Percentiles rank a stretch among this genome's conserved stretches.
Evolutionary conservation across 2,888 invertebrate species (phyloP).

Genomic region (Drosophila putrida): DNA sequence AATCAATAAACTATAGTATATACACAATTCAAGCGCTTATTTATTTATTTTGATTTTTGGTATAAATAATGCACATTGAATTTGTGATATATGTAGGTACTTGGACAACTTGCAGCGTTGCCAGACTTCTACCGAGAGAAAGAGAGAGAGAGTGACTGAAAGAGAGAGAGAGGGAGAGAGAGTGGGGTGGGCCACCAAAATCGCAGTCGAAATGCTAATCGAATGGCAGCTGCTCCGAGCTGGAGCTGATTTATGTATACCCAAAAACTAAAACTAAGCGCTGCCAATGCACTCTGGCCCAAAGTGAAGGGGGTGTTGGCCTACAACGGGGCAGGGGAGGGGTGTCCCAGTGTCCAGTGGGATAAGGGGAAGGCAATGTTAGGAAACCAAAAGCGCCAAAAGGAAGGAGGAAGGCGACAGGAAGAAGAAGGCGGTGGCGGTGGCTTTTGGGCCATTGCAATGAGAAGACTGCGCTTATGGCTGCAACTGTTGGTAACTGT

Average conservation of each 20-base stretch:
- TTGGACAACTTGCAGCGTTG: background rate
- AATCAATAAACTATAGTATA: too few relatives aligned
- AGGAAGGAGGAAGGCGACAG: too few relatives aligned
- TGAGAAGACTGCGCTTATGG: too few relatives aligned
- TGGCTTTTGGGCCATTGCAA: too few relatives aligned
- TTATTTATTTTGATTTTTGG: background rate
- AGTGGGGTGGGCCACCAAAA: conserved; percentile 6
- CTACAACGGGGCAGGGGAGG: background rate
- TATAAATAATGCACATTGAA: background rate
- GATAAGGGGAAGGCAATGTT: too few relatives aligned
- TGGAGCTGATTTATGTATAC: conserved; percentile 55
- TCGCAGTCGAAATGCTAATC: conserved; percentile 45
- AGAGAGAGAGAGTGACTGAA: too few relatives aligned
- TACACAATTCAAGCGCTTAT: too few relatives aligned
- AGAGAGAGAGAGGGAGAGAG: background rate
- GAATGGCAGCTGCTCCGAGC: conserved; percentile 39
- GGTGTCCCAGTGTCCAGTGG: too few relatives aligned
- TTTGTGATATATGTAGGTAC: background rate
- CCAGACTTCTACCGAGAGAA: background rate
- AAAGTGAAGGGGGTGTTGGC: background rate
- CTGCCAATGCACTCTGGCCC: conserved; percentile 6
- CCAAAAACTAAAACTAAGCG: conserved; percentile 52
- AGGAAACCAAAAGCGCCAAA: too few relatives aligned
- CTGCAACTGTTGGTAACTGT: background rate
- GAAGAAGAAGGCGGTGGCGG: too few relatives aligned